Evolutionary conservation across 2,113 vertebrate species (phyloP).

Genomic region (Laticauda laticaudata): DNA sequence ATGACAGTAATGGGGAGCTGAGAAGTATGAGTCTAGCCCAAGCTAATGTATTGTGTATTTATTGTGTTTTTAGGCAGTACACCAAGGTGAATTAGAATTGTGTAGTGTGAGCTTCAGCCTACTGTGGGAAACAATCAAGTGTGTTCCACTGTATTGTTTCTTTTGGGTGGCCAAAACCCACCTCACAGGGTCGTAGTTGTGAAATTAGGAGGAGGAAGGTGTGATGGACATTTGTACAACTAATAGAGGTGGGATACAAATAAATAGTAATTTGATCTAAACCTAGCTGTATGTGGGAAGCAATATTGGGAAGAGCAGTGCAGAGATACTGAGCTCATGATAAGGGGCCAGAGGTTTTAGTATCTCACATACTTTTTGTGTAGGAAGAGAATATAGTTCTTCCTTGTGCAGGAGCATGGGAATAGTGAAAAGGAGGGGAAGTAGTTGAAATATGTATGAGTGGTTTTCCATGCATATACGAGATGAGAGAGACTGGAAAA

Average conservation of each 20-base stretch:
- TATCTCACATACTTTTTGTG: not conserved
- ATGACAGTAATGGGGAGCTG: not conserved
- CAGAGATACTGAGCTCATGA: not conserved
- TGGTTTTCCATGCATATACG: not conserved
- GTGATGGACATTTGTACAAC: not conserved
- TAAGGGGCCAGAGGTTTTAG: not conserved
- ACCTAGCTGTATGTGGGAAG: not conserved
- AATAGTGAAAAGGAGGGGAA: not conserved
- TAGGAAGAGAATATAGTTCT: not conserved
- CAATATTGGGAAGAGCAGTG: not conserved
- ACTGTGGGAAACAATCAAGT: not conserved
- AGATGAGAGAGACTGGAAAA: not conserved
- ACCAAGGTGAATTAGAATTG: not conserved
- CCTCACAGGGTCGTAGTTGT: not conserved
- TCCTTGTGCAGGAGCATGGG: not conserved
- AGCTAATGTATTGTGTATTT: not conserved
- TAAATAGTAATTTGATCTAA: not conserved
- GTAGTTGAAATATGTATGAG: not conserved
- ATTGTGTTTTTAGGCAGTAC: not conserved
- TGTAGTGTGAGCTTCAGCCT: not conserved
- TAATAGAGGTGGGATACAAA: not conserved
- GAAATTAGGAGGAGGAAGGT: not conserved
- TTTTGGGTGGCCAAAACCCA: not conserved
- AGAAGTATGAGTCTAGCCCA: not conserved
- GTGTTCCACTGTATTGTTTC: not conserved